Conservation (phyloP, 35 echinoderm and acorn worm species). For the Ophiothrix spiculata region DNA sequence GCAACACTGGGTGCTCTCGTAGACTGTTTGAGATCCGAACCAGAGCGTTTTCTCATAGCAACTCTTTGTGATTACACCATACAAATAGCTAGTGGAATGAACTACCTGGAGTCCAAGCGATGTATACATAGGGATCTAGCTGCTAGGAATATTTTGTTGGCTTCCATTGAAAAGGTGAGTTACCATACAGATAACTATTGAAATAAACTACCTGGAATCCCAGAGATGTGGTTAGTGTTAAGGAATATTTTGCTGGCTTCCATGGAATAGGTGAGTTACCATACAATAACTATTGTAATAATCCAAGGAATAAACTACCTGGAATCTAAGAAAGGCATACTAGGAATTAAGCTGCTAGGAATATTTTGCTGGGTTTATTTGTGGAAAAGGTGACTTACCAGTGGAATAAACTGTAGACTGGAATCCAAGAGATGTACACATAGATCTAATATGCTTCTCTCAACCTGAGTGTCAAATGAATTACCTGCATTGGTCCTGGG, state of each 20-base stretch:
- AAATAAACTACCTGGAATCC: slow-evolving; percentile 81
- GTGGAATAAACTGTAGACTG: too few relatives aligned
- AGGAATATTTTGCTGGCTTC: slow-evolving; percentile 89
- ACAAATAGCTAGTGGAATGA: slow-evolving; percentile 90
- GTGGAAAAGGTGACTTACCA: too few relatives aligned
- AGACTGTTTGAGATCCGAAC: slow-evolving; percentile 58
- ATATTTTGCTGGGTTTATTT: too few relatives aligned
- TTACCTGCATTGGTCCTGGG: too few relatives aligned
- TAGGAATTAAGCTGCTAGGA: too few relatives aligned
- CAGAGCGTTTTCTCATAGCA: slow-evolving; percentile 57
- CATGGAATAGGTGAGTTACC: slow-evolving; percentile 78
- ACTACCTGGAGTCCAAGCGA: slow-evolving; percentile 75
- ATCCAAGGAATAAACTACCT: too few relatives aligned
- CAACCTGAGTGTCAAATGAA: too few relatives aligned
- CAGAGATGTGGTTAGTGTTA: slow-evolving; percentile 76
- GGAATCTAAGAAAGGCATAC: too few relatives aligned
- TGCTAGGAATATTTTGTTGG: slow-evolving; percentile 84
- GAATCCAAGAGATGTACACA: too few relatives aligned
- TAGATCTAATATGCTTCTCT: too few relatives aligned
- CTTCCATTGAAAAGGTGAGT: slow-evolving; percentile 84
- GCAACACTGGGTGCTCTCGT: slow-evolving; percentile 79
- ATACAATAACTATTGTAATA: too few relatives aligned
- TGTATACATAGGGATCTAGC: slow-evolving; percentile 91
- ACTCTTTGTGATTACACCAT: slow-evolving; percentile 73
- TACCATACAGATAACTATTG: slow-evolving; percentile 74